A percentile compares a stretch with the other conserved stretches of the same genome.
Evolutionary conservation across 2,888 invertebrate species (phyloP).

Genomic region (Carpatolechia fugitivella): DNA sequence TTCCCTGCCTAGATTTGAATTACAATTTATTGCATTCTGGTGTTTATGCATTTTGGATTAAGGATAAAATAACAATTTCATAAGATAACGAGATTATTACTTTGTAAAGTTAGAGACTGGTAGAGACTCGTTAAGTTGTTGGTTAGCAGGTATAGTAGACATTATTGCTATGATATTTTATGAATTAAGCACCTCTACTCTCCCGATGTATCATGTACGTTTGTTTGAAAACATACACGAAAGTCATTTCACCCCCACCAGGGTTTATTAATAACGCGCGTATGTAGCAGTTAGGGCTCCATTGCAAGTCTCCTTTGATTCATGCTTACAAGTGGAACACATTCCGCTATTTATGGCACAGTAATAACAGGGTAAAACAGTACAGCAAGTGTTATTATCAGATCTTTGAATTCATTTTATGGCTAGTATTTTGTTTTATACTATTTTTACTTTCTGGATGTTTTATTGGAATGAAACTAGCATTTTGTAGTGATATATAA

Average conservation of each 20-base stretch:
- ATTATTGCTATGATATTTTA: too few species aligned
- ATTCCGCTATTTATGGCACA: constrained; percentile 36
- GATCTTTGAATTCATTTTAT: constrained; percentile 39
- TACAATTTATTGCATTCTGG: neutral
- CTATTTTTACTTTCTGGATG: neutral
- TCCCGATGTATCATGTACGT: neutral
- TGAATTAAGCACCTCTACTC: too few species aligned
- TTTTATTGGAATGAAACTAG: neutral
- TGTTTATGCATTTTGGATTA: too few species aligned
- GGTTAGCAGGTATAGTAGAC: too few species aligned
- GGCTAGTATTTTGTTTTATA: neutral
- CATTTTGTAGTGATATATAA: too few species aligned
- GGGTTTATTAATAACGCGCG: constrained; percentile 9
- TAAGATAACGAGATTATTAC: too few species aligned
- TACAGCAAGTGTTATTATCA: constrained; percentile 31
- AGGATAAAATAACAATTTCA: too few species aligned
- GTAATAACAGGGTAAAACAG: constrained; percentile 36
- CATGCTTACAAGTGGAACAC: constrained; percentile 30
- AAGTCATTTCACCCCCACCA: constrained; percentile 1
- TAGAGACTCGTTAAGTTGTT: too few species aligned
- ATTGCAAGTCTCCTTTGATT: constrained; percentile 23
- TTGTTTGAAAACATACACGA: neutral
- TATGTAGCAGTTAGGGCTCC: neutral
- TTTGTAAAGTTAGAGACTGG: too few species aligned
- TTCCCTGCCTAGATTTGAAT: neutral